Percentiles rank a stretch among this genome's conserved stretches.
These are phyloP conservation scores for Carpatolechia fugitivella DNA, from an alignment of 2,888 invertebrate genomes.

Conservation along the genomic window DNA sequence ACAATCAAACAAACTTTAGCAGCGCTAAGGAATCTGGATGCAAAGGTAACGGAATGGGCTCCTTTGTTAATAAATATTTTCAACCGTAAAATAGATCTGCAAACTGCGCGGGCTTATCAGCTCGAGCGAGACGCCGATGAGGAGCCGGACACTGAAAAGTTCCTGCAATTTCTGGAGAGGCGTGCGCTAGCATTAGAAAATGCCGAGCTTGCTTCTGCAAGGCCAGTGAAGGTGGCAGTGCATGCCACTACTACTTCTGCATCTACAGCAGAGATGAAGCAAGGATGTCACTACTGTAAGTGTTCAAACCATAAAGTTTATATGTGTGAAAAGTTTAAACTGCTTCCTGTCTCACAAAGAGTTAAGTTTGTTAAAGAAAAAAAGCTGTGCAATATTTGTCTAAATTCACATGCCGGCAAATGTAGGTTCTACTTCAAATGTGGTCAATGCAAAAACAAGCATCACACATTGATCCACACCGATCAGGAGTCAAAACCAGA, in stretches of 20 bases:
- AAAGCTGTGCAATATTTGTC: constrained; percentile 9
- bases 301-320: constrained; percentile 11
- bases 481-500: constrained; percentile 2
- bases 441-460: constrained; percentile 7
- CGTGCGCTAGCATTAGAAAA: constrained; percentile 11
- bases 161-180: constrained; percentile 9
- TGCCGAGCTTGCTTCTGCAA: background rate
- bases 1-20: constrained; percentile 7
- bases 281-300: constrained; percentile 14
- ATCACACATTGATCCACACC: constrained; percentile 15
- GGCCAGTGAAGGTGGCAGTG: background rate
- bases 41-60: constrained; percentile 7
- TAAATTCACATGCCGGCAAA: constrained; percentile 14
- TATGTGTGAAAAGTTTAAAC: no score
- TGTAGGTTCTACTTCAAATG: constrained; percentile 14
- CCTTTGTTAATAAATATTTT: constrained; percentile 12
- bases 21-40: constrained; percentile 9
- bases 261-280: background rate
- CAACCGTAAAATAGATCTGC: constrained; percentile 15
- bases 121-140: background rate
- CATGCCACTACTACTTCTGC: background rate
- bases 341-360: background rate
- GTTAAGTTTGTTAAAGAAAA: background rate
- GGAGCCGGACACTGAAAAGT: background rate
- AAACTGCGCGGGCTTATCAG: constrained; percentile 9